Evolutionary conservation across 1,140 invertebrate species (phyloP), one percentile per base, ranked within the genome.

Genomic region (Nymphalis io): DNA sequence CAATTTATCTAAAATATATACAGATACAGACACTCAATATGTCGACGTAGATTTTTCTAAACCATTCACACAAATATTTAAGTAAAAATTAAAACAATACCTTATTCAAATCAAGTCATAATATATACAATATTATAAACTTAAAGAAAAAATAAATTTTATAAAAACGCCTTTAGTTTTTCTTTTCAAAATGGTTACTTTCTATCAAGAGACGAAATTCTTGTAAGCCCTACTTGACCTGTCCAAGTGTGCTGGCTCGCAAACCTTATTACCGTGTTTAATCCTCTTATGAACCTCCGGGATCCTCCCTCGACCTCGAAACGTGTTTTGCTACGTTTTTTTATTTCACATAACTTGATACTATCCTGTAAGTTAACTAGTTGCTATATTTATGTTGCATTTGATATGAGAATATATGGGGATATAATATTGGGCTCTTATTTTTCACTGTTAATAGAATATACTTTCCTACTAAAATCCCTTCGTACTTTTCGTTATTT

Each of bases 241-340:
- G 55, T 40, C 61, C 46, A 48, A 70, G 63, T 60, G 64, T 62
- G 60, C 60, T 61, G 44, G 38, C 53, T 57, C 23, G 66, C 67
- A 68, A 74, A 74, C 57, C 73, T 67, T 72, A 74, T 74, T 72
- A 74, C 61, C 46, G 68, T 71, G 60, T 70, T 61, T 74, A 74
- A 74, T 74, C 68, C 73, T 71, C 68, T 74, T 74, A 74, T 48
- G 53, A 51, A 33, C 55, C 55, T 66, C 40, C 60, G 5, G 48
- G 53, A 23, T 46, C 51, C 61, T 68, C 46, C 42, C 39, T 46
- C 60, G 40, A 46, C 59, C 59, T 57, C 51, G 38, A 42, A 55
- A 68, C 40, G 39, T 62, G 48, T 68, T 61, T 63, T 42, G 18
- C 59, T 44, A 55, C 33, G 42, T 62, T 68, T 68, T 55, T 18